Percentiles rank a stretch among this genome's conserved stretches.
phyloP scores from a whole-genome alignment of 2,888 invertebrate species.

The Latrodectus elegans region DNA sequence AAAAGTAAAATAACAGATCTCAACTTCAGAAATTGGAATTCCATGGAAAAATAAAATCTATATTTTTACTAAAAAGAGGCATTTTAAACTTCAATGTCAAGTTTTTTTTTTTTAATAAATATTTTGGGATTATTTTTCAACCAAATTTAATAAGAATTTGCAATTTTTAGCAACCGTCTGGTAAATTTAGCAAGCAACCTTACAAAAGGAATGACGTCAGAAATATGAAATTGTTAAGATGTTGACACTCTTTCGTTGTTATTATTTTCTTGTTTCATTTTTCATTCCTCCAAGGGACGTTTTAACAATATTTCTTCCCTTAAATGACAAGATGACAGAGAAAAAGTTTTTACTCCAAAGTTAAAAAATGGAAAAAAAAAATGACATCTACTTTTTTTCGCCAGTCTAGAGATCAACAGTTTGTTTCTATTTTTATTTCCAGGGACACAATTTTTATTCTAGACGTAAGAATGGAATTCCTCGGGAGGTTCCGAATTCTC shows the following conservation, averaged over 20 bases:
- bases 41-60: too few species aligned
- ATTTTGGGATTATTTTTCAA: neutral
- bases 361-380: neutral
- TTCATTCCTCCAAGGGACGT: constrained; percentile 1
- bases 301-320: constrained; percentile 7
- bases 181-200: neutral
- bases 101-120: too few species aligned
- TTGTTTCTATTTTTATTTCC: constrained; percentile 6
- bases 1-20: too few species aligned
- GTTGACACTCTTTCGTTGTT: neutral
- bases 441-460: constrained; percentile 18
- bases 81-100: too few species aligned
- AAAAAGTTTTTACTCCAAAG: constrained; percentile 15
- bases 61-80: too few species aligned
- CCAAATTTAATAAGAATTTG: neutral
- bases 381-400: neutral
- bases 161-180: neutral
- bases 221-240: constrained; percentile 1
- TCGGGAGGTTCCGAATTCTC: neutral
- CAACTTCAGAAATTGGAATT: too few species aligned
- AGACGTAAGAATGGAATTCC: neutral
- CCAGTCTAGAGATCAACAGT: constrained; percentile 40
- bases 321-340: constrained; percentile 46
- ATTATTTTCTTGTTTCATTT: neutral
- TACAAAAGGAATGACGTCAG: neutral